Conservation (phyloP, 2,888 invertebrate species). For the Machimus atricapillus region DNA sequence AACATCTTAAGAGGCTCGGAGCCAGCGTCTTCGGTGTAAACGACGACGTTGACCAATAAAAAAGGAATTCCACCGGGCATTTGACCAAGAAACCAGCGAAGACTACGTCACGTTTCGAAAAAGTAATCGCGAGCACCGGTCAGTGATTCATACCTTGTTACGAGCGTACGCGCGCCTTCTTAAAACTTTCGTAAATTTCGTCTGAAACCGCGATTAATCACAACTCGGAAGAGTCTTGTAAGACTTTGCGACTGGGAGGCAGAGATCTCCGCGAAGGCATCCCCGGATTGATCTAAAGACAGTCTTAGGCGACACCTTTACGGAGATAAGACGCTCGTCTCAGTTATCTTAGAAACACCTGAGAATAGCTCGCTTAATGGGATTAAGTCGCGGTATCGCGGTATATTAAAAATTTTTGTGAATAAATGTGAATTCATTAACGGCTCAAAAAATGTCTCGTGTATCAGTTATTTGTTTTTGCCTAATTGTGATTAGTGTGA, state of each 20-base stretch:
- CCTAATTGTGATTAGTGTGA: conserved; percentile 18
- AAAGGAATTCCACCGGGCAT: not conserved
- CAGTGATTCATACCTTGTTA: conserved; percentile 19
- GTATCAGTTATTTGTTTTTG: not conserved
- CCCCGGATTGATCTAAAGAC: not conserved
- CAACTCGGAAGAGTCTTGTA: conserved; percentile 7
- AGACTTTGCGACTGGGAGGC: not conserved
- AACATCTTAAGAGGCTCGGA: not conserved
- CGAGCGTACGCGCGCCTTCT: not conserved
- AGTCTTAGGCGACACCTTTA: conserved; percentile 6
- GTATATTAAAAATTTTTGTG: not conserved
- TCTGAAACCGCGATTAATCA: conserved; percentile 23
- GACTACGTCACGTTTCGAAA: not conserved
- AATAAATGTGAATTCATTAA: not conserved
- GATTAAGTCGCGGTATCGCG: not conserved
- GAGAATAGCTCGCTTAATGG: not conserved
- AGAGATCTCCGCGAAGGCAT: not conserved
- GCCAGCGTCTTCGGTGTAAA: not conserved
- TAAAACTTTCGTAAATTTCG: conserved; percentile 7
- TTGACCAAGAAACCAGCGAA: not conserved
- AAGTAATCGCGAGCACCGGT: not conserved
- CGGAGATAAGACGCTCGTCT: conserved; percentile 5
- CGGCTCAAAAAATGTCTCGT: not conserved
- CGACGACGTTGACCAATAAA: conserved; percentile 7
- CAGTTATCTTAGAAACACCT: not conserved